Base-by-base conservation (phyloP, 2,113 vertebrate genomes). In the Lanius collurio region DNA sequence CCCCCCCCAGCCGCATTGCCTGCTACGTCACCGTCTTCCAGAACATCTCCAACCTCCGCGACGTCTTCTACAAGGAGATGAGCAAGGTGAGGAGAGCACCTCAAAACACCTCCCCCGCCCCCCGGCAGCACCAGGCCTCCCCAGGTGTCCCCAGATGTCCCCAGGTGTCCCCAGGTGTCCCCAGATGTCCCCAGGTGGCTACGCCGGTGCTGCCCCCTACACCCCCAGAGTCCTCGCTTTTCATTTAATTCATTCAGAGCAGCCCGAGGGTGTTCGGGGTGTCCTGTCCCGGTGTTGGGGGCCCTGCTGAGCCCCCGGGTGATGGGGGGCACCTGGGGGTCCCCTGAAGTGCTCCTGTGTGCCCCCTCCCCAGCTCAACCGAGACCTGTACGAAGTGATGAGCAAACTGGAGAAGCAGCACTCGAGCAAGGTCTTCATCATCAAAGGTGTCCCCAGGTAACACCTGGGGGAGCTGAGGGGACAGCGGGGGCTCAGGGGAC, bases 1-100 rank as follows among this genome's bases (percentile, higher is more conserved):
- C 46, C 69, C 65, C 81, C 74, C 4, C 1, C 94, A 99, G 99
- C 96, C 99, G 99, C 26, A 97, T 99, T n/a, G 98, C 98, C 95
- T 99, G 99, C 96, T 99, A 99, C 10, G 94, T 99, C 73, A 96
- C 98, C 19, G 98, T 99, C 82, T 99, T 99, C 97, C 99, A 99
- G 89, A 98, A 99, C 92, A 96, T 99, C 91, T 98, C 99, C 90
- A 98, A 98, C 92, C 92, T 99, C 94, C 98, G 98, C 5, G 99
- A 99, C 7, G 98, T 98, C 94, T 99, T 99, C 98, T 98, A 98
- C 87, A 99, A 98, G 73, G 99, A 99, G 95, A 99, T 99, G 98
- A 98, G 97, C 96, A 98, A 98, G 98, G 99, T 99, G 60, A 33
- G 49, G 82, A 93, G 33, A 28, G 10, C 35, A 10, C 63, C 53